phyloP scores from a whole-genome alignment of 2,888 invertebrate species.

The Orgyia antiqua region DNA sequence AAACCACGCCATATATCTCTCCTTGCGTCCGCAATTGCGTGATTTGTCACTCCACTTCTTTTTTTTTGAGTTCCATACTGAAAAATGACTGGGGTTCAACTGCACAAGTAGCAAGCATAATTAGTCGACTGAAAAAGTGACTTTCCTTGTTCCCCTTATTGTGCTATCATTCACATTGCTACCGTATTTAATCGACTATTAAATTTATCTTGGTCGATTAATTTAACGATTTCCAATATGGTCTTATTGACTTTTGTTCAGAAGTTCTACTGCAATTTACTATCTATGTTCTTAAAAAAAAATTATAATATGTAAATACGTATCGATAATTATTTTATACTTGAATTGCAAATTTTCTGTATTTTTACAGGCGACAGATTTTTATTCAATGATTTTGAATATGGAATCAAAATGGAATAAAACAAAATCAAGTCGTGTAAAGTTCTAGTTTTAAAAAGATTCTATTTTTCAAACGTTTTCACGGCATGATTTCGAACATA shows the following conservation, averaged over 20 bases:
- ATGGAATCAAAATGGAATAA: too few relatives aligned
- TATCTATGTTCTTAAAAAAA: not conserved
- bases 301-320: not conserved
- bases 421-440: too few relatives aligned
- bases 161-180: slow-evolving; percentile 46
- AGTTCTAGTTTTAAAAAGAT: too few relatives aligned
- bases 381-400: too few relatives aligned
- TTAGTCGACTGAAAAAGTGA: slow-evolving; percentile 68
- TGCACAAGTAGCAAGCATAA: slow-evolving; percentile 47
- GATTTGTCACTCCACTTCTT: slow-evolving; percentile 58
- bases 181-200: slow-evolving; percentile 40
- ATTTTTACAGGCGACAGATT: too few relatives aligned
- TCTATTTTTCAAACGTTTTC: slow-evolving; percentile 54
- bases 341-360: too few relatives aligned
- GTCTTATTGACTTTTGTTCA: slow-evolving; percentile 10
- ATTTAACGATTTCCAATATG: slow-evolving; percentile 21
- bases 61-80: slow-evolving; percentile 52
- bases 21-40: slow-evolving; percentile 72
- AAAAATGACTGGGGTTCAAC: slow-evolving; percentile 65
- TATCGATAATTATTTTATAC: too few relatives aligned
- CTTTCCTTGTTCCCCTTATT: slow-evolving; percentile 54
- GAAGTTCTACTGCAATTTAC: not conserved
- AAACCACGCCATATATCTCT: slow-evolving; percentile 72
- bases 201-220: slow-evolving; percentile 28
- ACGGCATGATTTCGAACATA: slow-evolving; percentile 46